A percentile compares a stretch with the other conserved stretches of the same genome.
Conservation (phyloP, 2,797 vertebrate genomes). For the Coracias cyanogaster region DNA sequence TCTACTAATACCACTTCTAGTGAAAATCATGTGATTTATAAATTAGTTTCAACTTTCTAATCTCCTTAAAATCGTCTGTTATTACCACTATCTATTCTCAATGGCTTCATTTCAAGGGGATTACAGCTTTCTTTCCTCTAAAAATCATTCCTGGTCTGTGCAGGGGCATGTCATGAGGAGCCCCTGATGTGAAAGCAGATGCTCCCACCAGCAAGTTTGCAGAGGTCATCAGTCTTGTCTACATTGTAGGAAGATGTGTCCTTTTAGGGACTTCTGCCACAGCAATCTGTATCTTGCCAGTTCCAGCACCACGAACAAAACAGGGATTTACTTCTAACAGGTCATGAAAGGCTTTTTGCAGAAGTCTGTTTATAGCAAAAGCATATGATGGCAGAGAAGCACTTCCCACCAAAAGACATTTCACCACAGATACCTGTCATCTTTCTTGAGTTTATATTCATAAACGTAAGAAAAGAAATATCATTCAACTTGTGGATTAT, state of each 20-base stretch:
- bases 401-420: not conserved
- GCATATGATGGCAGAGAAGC: not conserved
- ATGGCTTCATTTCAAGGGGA: not conserved
- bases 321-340: not conserved
- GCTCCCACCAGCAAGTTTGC: not conserved
- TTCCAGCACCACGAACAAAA: not conserved
- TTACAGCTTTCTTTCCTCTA: slow-evolving; percentile 1
- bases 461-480: not conserved
- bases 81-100: not conserved
- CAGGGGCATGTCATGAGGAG: not conserved
- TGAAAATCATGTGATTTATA: slow-evolving; percentile 1
- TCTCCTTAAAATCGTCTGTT: slow-evolving; percentile 19
- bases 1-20: not conserved
- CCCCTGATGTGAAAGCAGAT: slow-evolving; percentile 52
- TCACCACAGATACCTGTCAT: not conserved
- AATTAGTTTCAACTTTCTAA: not conserved
- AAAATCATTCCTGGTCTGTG: not conserved
- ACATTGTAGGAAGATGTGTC: not conserved
- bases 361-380: not conserved
- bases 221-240: slow-evolving; percentile 25
- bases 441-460: not conserved
- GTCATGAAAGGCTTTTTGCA: not conserved
- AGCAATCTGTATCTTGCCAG: not conserved
- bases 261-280: not conserved
- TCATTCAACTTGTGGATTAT: not conserved